A percentile compares a stretch with the other conserved stretches of the same genome.
Conservation (phyloP, 2,797 vertebrate genomes). For the Neopelma chrysocephalum region DNA sequence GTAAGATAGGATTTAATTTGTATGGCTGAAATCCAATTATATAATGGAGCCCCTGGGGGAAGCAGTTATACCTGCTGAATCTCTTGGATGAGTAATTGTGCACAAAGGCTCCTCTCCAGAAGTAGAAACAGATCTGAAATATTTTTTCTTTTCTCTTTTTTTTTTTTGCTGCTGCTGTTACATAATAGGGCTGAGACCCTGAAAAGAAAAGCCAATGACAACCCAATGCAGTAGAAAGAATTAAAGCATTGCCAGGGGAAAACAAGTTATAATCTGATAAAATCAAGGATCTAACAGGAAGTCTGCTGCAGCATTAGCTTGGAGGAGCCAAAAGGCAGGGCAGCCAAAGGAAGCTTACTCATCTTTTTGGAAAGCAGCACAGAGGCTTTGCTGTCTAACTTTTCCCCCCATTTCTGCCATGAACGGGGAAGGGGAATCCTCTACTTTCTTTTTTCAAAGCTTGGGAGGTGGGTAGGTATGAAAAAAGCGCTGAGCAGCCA, state of each 20-base stretch:
- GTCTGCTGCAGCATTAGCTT: conserved; percentile 44
- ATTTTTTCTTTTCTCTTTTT: background rate
- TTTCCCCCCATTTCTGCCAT: background rate
- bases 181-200: conserved; percentile 53
- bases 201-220: conserved; percentile 49
- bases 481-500: background rate
- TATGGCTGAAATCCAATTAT: conserved; percentile 77
- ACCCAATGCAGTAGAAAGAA: conserved; percentile 23
- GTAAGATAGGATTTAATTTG: conserved; percentile 76
- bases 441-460: background rate
- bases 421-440: conserved; percentile 45
- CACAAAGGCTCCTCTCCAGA: conserved; percentile 61
- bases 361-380: conserved; percentile 55
- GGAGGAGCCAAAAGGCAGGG: conserved; percentile 60
- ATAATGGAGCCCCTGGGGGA: conserved; percentile 69
- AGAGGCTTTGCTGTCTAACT: conserved; percentile 46
- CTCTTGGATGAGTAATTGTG: conserved; percentile 70
- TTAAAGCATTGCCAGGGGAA: conserved; percentile 56
- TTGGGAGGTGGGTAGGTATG: background rate
- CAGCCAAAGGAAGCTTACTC: conserved; percentile 68
- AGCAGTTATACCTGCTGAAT: conserved; percentile 73
- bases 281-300: conserved; percentile 61
- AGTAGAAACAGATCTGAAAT: conserved; percentile 54
- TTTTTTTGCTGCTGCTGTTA: background rate
- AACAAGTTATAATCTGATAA: conserved; percentile 62